Evolutionary conservation across 1,140 invertebrate species (phyloP), one percentile per base, ranked within the genome.

Genomic region (Trachymyrmex cornetzi): DNA sequence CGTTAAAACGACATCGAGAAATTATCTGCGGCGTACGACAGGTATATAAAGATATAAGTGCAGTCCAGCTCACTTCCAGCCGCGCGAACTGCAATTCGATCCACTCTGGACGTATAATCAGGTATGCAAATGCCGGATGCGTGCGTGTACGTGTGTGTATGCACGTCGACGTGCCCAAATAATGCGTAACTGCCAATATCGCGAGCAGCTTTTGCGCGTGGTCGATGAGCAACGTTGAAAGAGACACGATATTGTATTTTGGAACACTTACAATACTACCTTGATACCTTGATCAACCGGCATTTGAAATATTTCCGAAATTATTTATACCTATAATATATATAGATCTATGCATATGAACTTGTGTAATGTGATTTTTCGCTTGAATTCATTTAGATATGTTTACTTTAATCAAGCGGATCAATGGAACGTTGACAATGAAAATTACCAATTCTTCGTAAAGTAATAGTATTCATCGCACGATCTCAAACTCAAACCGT

Each of bases 31-130:
- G 24, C n/a, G 69, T 64, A 64, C 67, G 72, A 85, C 88, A 88
- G 88, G 80, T 90, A 90, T 77, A 90, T 90, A 91, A 90, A 90
- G 89, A 88, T 88, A 90, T 88, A 90, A 90, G 69, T 84, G 87
- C 89, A 59, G 75, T 59, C 34, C 22, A 79, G 59, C 80, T 87
- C 80, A 75, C 71, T 84, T 87, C 16, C 66, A 82, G 48, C 80
- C 75, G 87, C 55, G 85, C 85, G 85, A 77, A 86, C 86, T 53
- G 74, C 88, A 87, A 87, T 90, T 90, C 89, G 89, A 82, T 84
- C 67, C 63, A 69, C 38, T 34, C 69, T 81, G 81, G 75, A 74
- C 86, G 87, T 91, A 88, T 87, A 89, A 86, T 87, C 87, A 89
- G 75, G 87, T 90, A 90, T 89, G 90, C 89, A 89, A 91, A 89